Conservation (phyloP, 2,888 invertebrate species). For the Drosophila sordidula region DNA sequence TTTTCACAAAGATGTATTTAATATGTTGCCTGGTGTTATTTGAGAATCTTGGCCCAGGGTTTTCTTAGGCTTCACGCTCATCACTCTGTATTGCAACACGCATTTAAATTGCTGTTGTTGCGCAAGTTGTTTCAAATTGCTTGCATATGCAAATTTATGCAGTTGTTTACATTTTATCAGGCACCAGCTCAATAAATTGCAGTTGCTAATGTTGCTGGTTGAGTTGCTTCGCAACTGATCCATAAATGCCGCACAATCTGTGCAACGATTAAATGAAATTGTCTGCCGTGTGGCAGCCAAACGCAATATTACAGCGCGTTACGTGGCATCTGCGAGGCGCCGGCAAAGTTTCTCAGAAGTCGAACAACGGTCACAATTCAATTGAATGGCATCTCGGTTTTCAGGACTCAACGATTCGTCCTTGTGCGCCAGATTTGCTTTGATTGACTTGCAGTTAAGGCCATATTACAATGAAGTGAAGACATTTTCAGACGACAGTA, state of each 20-base stretch:
- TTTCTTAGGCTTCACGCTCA: background rate
- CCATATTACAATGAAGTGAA: slow-evolving; percentile 10
- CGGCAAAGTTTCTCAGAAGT: slow-evolving; percentile 30
- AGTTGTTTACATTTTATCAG: slow-evolving; percentile 41
- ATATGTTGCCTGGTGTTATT: background rate
- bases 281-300: slow-evolving; percentile 20
- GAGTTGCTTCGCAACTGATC: slow-evolving; percentile 44
- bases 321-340: slow-evolving; percentile 37
- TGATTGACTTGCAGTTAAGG: slow-evolving; percentile 36
- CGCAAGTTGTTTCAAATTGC: slow-evolving; percentile 1
- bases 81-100: slow-evolving; percentile 3
- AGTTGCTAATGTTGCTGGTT: slow-evolving; percentile 35
- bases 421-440: slow-evolving; percentile 15
- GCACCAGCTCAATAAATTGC: slow-evolving; percentile 19
- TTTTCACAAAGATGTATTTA: too few relatives aligned
- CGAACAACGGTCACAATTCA: slow-evolving; percentile 39
- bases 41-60: background rate
- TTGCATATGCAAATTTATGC: slow-evolving; percentile 41
- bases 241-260: slow-evolving; percentile 48
- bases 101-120: slow-evolving; percentile 2
- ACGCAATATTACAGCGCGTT: slow-evolving; percentile 16
- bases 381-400: slow-evolving; percentile 49
- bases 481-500: slow-evolving; percentile 3
- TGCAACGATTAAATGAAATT: slow-evolving; percentile 38
- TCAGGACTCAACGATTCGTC: slow-evolving; percentile 22